Percentiles rank a stretch among this genome's conserved stretches.
phyloP scores from a whole-genome alignment of 2,113 vertebrate genomes.

The Perca flavescens region DNA sequence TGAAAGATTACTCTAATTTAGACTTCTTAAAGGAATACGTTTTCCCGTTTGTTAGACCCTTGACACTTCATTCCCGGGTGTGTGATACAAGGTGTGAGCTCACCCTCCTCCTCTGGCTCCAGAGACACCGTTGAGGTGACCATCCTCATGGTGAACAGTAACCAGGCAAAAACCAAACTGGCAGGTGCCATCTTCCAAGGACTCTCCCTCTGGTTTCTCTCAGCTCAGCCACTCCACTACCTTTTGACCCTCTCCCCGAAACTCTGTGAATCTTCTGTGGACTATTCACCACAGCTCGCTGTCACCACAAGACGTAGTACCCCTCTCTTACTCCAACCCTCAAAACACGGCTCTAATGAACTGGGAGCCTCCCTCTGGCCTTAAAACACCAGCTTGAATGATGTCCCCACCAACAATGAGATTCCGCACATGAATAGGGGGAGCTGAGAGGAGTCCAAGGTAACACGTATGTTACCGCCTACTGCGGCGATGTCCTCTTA shows the following conservation, averaged over 20 bases:
- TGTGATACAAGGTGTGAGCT: conserved; percentile 47
- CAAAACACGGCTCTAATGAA: conserved; percentile 74
- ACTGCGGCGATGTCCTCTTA: conserved; percentile 65
- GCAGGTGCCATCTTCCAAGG: conserved; percentile 75
- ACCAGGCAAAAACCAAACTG: conserved; percentile 65
- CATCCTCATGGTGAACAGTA: conserved; percentile 69
- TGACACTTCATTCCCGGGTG: neutral
- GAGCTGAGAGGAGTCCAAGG: conserved; percentile 76
- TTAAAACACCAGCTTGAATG: conserved; percentile 83
- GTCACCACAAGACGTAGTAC: conserved; percentile 71
- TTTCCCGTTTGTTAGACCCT: conserved; percentile 7
- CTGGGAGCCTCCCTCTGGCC: conserved; percentile 73
- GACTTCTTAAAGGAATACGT: neutral
- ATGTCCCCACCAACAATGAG: conserved; percentile 81
- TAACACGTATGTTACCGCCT: conserved; percentile 71
- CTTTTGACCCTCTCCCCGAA: conserved; percentile 52
- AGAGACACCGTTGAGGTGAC: conserved; percentile 60
- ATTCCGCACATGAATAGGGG: conserved; percentile 83
- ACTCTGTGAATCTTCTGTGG: conserved; percentile 62
- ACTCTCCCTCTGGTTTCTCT: conserved; percentile 44
- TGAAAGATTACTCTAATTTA: neutral
- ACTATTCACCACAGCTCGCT: conserved; percentile 52
- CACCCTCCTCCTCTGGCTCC: conserved; percentile 69
- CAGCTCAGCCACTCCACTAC: conserved; percentile 29
- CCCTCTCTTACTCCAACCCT: conserved; percentile 60